Conservation (phyloP, 2,888 invertebrate species). For the Oligia latruncula region DNA sequence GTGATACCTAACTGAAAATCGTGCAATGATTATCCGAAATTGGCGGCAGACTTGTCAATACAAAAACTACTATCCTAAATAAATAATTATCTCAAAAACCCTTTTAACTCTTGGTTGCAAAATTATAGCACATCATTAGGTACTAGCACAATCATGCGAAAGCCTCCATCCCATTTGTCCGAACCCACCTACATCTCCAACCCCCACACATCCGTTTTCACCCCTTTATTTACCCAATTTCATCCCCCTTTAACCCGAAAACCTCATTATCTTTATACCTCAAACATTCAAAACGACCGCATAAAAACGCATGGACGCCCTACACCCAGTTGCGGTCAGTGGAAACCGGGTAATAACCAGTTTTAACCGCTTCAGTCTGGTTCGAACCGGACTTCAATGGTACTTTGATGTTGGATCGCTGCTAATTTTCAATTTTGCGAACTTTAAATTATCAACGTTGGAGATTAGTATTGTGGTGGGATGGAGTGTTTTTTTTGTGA, state of each 20-base stretch:
- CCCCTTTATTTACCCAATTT: constrained; percentile 62
- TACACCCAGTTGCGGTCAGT: constrained; percentile 66
- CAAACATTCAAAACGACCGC: constrained; percentile 65
- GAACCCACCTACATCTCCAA: constrained; percentile 15
- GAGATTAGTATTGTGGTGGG: constrained; percentile 48
- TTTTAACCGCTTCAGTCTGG: constrained; percentile 63
- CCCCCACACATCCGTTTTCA: constrained; percentile 25
- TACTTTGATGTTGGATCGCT: constrained; percentile 72
- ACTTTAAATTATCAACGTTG: constrained; percentile 64
- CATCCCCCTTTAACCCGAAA: constrained; percentile 53
- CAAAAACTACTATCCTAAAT: too few relatives aligned
- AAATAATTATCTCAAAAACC: constrained; percentile 3
- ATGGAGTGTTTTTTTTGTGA: constrained; percentile 16
- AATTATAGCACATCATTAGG: constrained; percentile 38
- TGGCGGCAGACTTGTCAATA: background rate
- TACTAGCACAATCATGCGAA: constrained; percentile 36
- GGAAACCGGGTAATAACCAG: constrained; percentile 77
- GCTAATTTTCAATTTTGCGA: constrained; percentile 69
- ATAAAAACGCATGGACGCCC: constrained; percentile 73
- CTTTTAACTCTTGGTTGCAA: background rate
- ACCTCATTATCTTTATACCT: constrained; percentile 61
- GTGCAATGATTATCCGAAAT: constrained; percentile 23
- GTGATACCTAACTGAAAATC: background rate
- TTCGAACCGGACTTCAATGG: constrained; percentile 66
- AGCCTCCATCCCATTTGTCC: constrained; percentile 16